A percentile compares a stretch with the other conserved stretches of the same genome.
Evolutionary conservation across 2,113 vertebrate species (phyloP).

Genomic region (Callocephalon fimbriatum): DNA sequence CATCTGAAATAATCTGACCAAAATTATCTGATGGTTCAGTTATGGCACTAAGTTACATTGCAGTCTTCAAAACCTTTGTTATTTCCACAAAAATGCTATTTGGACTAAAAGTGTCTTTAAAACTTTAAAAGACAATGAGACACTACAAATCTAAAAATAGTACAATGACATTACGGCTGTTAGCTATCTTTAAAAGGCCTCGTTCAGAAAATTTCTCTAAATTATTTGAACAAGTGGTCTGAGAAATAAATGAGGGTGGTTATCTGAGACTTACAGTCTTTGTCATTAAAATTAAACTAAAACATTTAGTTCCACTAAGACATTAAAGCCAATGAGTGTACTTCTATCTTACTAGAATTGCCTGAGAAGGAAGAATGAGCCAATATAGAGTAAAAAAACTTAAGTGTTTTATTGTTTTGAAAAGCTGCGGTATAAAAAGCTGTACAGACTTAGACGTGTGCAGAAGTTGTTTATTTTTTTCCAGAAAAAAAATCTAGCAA

Average conservation of each 20-base stretch:
- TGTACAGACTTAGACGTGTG: not conserved
- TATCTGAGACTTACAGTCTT: not conserved
- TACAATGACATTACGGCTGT: not conserved
- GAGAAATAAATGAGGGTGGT: not conserved
- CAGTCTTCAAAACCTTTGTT: not conserved
- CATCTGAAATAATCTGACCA: not conserved
- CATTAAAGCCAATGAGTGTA: not conserved
- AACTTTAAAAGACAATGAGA: not conserved
- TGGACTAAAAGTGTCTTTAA: not conserved
- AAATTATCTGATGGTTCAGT: not conserved
- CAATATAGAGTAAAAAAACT: not conserved
- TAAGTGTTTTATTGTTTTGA: not conserved
- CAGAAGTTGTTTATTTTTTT: not conserved
- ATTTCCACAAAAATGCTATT: not conserved
- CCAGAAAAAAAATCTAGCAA: not conserved
- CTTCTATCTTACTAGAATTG: not conserved
- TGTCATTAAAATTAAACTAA: not conserved
- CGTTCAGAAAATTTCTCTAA: not conserved
- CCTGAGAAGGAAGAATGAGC: not conserved
- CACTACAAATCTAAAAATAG: not conserved
- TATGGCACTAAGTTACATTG: not conserved
- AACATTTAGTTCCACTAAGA: not conserved
- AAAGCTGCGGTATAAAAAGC: not conserved
- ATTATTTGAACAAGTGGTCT: not conserved
- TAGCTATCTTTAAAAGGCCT: not conserved